Evolutionary conservation across 2,797 vertebrate genomes (phyloP).

Genomic region (Lacerta viridis): DNA sequence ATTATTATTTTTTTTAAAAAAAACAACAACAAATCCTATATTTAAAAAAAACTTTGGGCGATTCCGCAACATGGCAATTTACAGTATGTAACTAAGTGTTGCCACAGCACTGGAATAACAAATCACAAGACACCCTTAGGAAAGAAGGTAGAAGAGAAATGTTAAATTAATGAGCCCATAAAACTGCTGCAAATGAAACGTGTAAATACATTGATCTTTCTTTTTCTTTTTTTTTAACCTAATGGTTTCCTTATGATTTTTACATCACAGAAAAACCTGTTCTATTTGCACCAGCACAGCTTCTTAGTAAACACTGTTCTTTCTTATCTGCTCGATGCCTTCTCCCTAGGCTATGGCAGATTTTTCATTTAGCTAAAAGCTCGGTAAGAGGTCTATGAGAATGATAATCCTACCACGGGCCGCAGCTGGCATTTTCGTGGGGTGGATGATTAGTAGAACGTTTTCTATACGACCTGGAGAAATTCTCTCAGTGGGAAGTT

Average conservation of each 20-base stretch:
- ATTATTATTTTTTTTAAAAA: not conserved
- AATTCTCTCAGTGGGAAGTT: conserved; percentile 99
- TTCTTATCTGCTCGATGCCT: conserved; percentile 96
- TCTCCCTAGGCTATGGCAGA: conserved; percentile 99
- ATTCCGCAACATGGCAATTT: conserved; percentile 86
- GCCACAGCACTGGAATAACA: conserved; percentile 90
- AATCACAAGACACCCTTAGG: conserved; percentile 93
- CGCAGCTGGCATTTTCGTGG: conserved; percentile 98
- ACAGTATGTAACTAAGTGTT: conserved; percentile 89
- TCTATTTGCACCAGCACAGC: conserved; percentile 94
- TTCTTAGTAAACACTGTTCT: conserved; percentile 97
- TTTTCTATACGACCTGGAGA: conserved; percentile 99
- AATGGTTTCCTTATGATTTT: conserved; percentile 90
- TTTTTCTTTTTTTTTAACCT: conserved; percentile 88
- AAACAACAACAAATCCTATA: conserved; percentile 67
- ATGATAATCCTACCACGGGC: conserved; percentile 98
- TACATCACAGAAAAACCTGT: conserved; percentile 94
- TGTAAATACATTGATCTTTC: conserved; percentile 99
- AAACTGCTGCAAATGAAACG: conserved; percentile 99
- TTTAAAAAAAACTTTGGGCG: conserved; percentile 82
- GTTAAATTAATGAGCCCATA: conserved; percentile 99
- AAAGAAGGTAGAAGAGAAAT: conserved; percentile 98
- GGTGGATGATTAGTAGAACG: conserved; percentile 98
- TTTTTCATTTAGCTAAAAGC: conserved; percentile 99
- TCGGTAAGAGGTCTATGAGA: conserved; percentile 99